These are phyloP conservation scores for Cephus runcator DNA, from an alignment of 2,888 invertebrate genomes.

Conservation along the genomic window DNA sequence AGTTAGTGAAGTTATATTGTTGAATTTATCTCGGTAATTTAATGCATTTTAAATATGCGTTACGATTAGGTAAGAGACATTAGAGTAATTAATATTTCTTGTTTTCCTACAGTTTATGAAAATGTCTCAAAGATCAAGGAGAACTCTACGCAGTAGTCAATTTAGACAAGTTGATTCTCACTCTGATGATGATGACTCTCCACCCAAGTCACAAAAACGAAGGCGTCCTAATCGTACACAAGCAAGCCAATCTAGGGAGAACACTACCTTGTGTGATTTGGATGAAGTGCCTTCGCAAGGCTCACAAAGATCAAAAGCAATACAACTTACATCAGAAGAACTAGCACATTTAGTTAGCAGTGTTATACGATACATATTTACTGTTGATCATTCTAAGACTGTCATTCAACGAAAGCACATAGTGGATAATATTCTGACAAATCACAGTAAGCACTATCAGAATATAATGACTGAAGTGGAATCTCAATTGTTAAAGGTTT, in stretches of 20 bases:
- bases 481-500: neutral
- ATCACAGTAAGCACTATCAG: constrained; percentile 33
- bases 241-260: neutral
- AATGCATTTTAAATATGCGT: neutral
- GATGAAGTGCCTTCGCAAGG: neutral
- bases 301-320: constrained; percentile 15
- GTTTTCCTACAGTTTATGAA: neutral
- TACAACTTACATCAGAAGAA: constrained; percentile 30
- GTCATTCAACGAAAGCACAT: constrained; percentile 39
- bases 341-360: constrained; percentile 33
- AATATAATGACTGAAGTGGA: constrained; percentile 30
- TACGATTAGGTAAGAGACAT: neutral
- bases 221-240: neutral
- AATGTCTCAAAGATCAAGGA: constrained; percentile 11
- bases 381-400: constrained; percentile 35
- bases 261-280: neutral
- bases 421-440: constrained; percentile 36
- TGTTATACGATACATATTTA: constrained; percentile 46
- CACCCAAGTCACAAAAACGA: neutral
- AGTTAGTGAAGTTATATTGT: neutral
- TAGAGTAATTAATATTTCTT: neutral
- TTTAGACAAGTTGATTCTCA: neutral
- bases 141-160: neutral
- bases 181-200: neutral
- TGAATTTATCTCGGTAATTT: neutral